Evolutionary conservation across 2,113 vertebrate genomes (phyloP), one percentile per base, ranked within the genome.

Genomic region (Amia ocellicauda): DNA sequence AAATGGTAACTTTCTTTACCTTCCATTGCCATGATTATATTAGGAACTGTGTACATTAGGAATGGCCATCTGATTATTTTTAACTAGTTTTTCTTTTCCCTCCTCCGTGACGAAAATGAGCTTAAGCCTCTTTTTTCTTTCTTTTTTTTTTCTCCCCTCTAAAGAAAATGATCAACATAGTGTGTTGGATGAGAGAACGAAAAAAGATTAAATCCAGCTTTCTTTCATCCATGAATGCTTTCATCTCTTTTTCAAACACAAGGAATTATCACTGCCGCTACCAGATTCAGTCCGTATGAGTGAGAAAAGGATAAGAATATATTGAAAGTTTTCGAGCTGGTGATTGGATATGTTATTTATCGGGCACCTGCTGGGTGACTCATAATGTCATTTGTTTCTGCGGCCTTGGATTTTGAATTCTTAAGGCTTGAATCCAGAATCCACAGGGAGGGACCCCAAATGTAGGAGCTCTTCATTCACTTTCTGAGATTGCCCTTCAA

Each of bases 181-280:
- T 87, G 85, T 87, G 82, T 85, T 90, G 87, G 85, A 89, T 90
- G 90, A 89, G 89, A 91, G 87, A 86, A 53, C 23, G 86, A 86
- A 85, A 85, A 64, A 86, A 95, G 91, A 95, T 95, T 93, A 94
- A 94, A 95, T 95, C 87, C 91, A 91, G 93, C 85, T 93, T 91
- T 90, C 91, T 94, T 95, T 96, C 91, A 96, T 94, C 92, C 93
- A 88, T 91, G 91, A 92, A 88, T 85, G 89, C 92, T 96, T 95
- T 98, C 93, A 94, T 96, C 91, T 93, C 83, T 91, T 86, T 89
- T 89, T 91, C 89, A 91, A 90, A 91, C 89, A 91, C 82, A 91
- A 86, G 88, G 90, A 90, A 91, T 91, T 90, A 92, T 91, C 90
- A 90, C 88, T 85, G 83, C 80, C 81, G 88, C 86, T 89, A 85